Base-by-base conservation (phyloP, 2,888 invertebrate species). In the Gymnocheta viridis region DNA sequence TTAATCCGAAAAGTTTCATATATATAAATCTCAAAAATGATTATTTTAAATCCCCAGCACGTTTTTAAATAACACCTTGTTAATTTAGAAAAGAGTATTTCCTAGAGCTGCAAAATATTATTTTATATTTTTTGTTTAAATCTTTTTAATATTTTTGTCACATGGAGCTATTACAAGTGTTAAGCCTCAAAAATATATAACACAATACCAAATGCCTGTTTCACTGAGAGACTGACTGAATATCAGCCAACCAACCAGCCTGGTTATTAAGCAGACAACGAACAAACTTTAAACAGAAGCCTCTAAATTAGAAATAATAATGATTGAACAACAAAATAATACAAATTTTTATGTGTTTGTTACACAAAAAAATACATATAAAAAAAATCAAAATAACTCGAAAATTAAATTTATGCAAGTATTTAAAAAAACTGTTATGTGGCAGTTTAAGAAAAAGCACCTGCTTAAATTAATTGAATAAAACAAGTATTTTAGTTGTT, bases 361-460 rank as follows among this genome's bases (percentile, higher is more conserved):
- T 74, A 49, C 17, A 56, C 6, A 47, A 29, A 9, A 70, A 44
- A 64, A 35, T 7, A 47, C 5, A 69, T 12, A 22, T 24, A 66
- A 49, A 38, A 24, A 54, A 29, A 29, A 56, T 29, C 24, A n/a
- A 67, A 73, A 73, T 69, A 82, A 79, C 58, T 76, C 64, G 32
- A 76, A 83, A 69, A 79, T n/a, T 62, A 51, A 79, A 83, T 83
- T 83, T 83, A 83, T 83, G 79, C 79, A 80, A 76, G 83, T 80
- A 83, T 83, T 76, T 82, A n/a, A 60, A 60, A 67, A 69, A 67
- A 49, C 35, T 35, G 51, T 76, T 79, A 44, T 62, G 66, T 79
- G 67, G 29, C 29, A 49, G 32, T 77, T 77, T 44, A 19, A 17
- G 38, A 41, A 67, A 72, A 83, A 70, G 67, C 69, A 80, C 79